Evolutionary conservation across 2,113 vertebrate species (phyloP), one percentile per base, ranked within the genome.

Genomic region (Sceloporus undulatus): DNA sequence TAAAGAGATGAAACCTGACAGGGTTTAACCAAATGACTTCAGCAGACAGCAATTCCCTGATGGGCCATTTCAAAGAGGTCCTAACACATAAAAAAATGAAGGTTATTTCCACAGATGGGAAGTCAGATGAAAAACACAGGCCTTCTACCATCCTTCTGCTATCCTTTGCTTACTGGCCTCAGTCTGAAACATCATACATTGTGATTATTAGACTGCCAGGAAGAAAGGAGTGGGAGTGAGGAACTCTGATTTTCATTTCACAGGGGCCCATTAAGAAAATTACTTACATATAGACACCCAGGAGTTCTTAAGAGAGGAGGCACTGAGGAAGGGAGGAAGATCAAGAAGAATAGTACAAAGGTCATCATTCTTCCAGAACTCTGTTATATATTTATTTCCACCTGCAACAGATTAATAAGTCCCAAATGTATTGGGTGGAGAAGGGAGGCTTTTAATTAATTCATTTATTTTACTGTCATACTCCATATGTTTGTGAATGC

Each of bases 401-500:
- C 94, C 95, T 95, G 92, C 82, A 70, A 54, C 88, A 94, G 88
- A 96, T 94, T 92, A 94, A 94, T 94, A 85, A 70, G 52, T 85
- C 86, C 76, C 56, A 78, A 91, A 87, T 59, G 80, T 86, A 92
- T 93, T 92, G 85, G 79, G 85, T 78, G 76, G 82, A 87, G 90
- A 86, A 84, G 82, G 90, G 86, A 80, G 79, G 2, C 6, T 38
- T 91, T 89, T 75, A 81, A 73, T 87, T 86, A 0, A 0, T 88
- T 65, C 34, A 75, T 86, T 84, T 91, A 78, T 90, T 89, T 93
- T 90, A 88, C 88, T 92, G 91, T 92, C 76, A 4, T 42, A 82
- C 29, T 87, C 91, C 92, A 68, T 87, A 1, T 19, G 87, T 5
- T 74, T 88, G 73, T 52, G 84, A 42, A 38, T 87, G 86, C 59